A percentile compares a stretch with the other conserved stretches of the same genome.
phyloP scores from a whole-genome alignment of 1,140 invertebrate genomes.

The Temnothorax nylanderi region DNA sequence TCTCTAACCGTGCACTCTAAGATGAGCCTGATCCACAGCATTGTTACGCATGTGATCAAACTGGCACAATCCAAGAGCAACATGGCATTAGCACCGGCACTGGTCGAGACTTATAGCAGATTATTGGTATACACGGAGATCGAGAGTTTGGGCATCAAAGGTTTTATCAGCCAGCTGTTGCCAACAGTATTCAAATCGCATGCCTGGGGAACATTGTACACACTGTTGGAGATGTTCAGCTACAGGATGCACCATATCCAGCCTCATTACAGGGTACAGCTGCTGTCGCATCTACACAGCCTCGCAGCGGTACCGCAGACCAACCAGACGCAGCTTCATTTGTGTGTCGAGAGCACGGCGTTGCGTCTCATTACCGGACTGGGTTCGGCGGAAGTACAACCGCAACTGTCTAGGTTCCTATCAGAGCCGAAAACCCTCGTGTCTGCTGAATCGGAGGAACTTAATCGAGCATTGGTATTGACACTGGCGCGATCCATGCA shows the following conservation, averaged over 20 bases:
- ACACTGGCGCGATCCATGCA: conserved; percentile 97
- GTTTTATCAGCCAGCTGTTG: conserved; percentile 96
- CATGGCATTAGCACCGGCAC: conserved; percentile 93
- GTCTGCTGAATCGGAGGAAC: conserved; percentile 97
- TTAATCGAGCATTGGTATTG: conserved; percentile 96
- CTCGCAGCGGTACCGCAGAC: conserved; percentile 96
- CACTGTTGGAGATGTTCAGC: conserved; percentile 98
- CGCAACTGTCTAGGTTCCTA: conserved; percentile 94
- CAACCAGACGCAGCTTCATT: conserved; percentile 97
- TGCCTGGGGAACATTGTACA: conserved; percentile 97
- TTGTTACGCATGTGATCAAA: conserved; percentile 95
- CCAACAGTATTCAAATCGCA: conserved; percentile 96
- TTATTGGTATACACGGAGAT: conserved; percentile 98
- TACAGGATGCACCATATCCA: conserved; percentile 98
- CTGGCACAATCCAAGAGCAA: conserved; percentile 94
- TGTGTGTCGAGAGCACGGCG: conserved; percentile 98
- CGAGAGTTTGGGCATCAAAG: conserved; percentile 98
- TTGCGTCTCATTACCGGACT: conserved; percentile 96
- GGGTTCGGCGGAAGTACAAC: conserved; percentile 96
- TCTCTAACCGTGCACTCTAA: conserved; percentile 98
- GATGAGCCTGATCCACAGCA: conserved; percentile 98
- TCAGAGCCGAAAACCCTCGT: conserved; percentile 95
- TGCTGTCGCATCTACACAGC: conserved; percentile 95
- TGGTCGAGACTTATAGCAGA: conserved; percentile 97
- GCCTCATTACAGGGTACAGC: conserved; percentile 96